Evolutionary conservation across 1,140 invertebrate species (phyloP), one percentile per base, ranked within the genome.

Genomic region (Hypsibius dujardini): DNA sequence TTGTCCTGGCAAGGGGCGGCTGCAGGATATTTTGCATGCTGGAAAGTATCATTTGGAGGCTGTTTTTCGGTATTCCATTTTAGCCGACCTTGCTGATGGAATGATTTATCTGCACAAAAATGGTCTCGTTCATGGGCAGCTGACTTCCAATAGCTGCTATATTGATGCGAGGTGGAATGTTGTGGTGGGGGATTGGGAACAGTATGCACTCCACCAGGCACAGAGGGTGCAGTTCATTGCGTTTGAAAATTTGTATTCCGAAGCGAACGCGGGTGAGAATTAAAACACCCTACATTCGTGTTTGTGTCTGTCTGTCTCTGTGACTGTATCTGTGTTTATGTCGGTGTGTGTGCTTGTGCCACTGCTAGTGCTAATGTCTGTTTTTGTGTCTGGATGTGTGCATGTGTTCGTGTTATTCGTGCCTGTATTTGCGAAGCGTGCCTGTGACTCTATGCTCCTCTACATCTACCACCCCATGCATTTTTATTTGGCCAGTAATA

Each of bases 141-240:
- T 67, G 42, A 15, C 62, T 15, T 15, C 62, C 12, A 12, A 45
- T 42, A 15, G 12, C 12, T 67, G 62, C 42, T 67, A 15, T 42
- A 42, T 67, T 15, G 62, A 67, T 42, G 12, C 12, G 12, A 12
- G 42, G 62, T 67, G 62, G 62, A 67, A 67, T 42, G 62, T 12
- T 42, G 62, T 67, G 12, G 45, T 67, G 12, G 62, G 62, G 12
- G 62, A 67, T 42, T 67, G 62, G 62, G 62, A 67, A 42, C 62
- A 67, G 42, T 42, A 15, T 7, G 12, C 62, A 15, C 62, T 67
- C 12, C 12, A 12, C 3, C 3, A 15, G 42, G 62, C 62, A 12
- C 62, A 67, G 42, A 67, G 42, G 45, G 7, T 12, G 3, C 12
- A 15, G 7, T 67, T 67, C 62, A 15, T 15, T 42, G 62, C 62